A percentile compares a stretch with the other conserved stretches of the same genome.
These are phyloP conservation scores for Lysandra coridon DNA, from an alignment of 2,888 invertebrate species.

Conservation along the genomic window DNA sequence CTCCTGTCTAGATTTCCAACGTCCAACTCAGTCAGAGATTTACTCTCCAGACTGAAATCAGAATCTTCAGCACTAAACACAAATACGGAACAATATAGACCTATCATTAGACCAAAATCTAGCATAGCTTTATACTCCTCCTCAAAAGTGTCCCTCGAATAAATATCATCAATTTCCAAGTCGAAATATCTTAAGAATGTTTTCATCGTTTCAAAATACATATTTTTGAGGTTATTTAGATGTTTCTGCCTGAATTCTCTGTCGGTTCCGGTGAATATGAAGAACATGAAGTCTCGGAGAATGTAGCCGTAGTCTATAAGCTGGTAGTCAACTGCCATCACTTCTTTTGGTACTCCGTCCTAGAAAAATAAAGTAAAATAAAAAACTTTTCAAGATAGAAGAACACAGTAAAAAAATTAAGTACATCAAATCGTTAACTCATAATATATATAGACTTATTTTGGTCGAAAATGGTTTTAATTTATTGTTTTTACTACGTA, in stretches of 20 bases:
- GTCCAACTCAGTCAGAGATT: background rate
- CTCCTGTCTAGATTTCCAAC: background rate
- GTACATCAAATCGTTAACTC: too few relatives aligned
- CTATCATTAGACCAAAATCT: constrained; percentile 51
- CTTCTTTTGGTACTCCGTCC: constrained; percentile 44
- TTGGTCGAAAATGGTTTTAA: too few relatives aligned
- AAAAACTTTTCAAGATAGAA: background rate
- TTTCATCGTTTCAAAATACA: constrained; percentile 50
- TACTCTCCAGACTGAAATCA: background rate
- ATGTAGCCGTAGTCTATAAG: constrained; percentile 51
- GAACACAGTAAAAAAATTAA: background rate
- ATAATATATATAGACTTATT: too few relatives aligned
- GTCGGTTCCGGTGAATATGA: constrained; percentile 51
- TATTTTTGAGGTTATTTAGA: constrained; percentile 47
- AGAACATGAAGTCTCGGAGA: constrained; percentile 51
- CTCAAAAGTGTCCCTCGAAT: constrained; percentile 51
- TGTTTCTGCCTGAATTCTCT: constrained; percentile 50
- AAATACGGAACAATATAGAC: constrained; percentile 47
- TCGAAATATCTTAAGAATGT: constrained; percentile 50
- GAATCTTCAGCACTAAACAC: constrained; percentile 46
- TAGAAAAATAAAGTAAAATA: constrained; percentile 38
- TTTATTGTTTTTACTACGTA: too few relatives aligned
- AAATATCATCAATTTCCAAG: constrained; percentile 48
- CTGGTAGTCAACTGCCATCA: constrained; percentile 54
- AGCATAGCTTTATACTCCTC: constrained; percentile 47